These are phyloP conservation scores for Otus sunia DNA, from an alignment of 2,113 vertebrate species.

Conservation along the genomic window DNA sequence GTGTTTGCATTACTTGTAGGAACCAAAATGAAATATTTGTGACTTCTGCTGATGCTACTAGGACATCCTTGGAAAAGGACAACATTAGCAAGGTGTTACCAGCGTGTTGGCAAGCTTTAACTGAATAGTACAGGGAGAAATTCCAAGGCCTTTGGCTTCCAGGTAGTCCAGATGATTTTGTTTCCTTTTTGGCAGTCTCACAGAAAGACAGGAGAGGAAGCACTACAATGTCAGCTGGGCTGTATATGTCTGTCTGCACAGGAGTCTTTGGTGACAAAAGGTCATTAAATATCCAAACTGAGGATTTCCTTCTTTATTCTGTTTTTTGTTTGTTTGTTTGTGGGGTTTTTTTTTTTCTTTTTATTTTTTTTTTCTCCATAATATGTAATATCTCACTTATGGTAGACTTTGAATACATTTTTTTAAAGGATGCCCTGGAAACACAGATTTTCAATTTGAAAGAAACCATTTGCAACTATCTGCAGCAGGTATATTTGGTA, in stretches of 20 bases:
- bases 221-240: background rate
- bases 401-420: background rate
- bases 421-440: background rate
- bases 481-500: background rate
- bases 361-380: background rate
- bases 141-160: background rate
- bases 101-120: background rate
- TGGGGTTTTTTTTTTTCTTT: background rate
- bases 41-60: background rate
- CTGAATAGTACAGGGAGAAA: background rate
- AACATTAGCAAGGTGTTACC: background rate
- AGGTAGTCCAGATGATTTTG: background rate
- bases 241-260: background rate
- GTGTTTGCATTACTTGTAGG: background rate
- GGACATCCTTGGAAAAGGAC: background rate
- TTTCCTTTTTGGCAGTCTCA: constrained; percentile 12
- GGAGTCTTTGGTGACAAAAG: background rate
- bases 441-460: background rate
- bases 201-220: background rate
- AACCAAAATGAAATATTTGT: background rate
- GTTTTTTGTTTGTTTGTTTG: no score
- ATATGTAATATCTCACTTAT: background rate
- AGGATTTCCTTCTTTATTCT: background rate
- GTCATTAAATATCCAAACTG: background rate
- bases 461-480: background rate